A percentile compares a stretch with the other conserved stretches of the same genome.
Conservation (phyloP, 1,140 invertebrate genomes). For the Sitophilus oryzae region DNA sequence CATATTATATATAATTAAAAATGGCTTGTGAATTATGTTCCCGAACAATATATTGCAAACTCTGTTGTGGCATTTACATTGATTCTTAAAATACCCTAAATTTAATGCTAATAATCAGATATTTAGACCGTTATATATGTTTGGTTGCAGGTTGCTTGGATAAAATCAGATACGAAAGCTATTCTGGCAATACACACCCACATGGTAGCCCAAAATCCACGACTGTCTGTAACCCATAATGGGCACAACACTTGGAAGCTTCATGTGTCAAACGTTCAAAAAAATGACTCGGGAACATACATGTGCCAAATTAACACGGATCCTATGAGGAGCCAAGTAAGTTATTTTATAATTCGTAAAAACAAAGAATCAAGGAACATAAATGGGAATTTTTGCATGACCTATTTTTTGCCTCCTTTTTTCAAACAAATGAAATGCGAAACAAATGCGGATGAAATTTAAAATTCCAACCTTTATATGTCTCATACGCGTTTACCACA, state of each 20-base stretch:
- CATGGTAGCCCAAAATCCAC: constrained; percentile 80
- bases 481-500: background rate
- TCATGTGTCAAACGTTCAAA: constrained; percentile 79
- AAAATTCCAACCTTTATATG: background rate
- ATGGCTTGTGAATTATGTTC: no score
- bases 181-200: constrained; percentile 85
- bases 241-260: constrained; percentile 89
- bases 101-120: no score
- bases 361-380: background rate
- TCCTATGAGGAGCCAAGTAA: constrained; percentile 82
- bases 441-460: background rate
- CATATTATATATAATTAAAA: no score
- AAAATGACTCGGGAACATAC: constrained; percentile 81
- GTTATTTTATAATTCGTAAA: background rate
- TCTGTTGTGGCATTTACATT: no score
- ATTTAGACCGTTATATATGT: no score
- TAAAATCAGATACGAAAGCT: constrained; percentile 82
- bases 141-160: constrained; percentile 76
- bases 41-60: no score
- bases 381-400: no score
- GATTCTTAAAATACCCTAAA: no score
- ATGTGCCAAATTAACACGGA: constrained; percentile 92
- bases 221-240: constrained; percentile 80
- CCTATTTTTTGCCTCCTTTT: no score
- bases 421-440: background rate